These are phyloP conservation scores for Laticauda colubrina DNA, from an alignment of 2,113 vertebrate species.

Conservation along the genomic window DNA sequence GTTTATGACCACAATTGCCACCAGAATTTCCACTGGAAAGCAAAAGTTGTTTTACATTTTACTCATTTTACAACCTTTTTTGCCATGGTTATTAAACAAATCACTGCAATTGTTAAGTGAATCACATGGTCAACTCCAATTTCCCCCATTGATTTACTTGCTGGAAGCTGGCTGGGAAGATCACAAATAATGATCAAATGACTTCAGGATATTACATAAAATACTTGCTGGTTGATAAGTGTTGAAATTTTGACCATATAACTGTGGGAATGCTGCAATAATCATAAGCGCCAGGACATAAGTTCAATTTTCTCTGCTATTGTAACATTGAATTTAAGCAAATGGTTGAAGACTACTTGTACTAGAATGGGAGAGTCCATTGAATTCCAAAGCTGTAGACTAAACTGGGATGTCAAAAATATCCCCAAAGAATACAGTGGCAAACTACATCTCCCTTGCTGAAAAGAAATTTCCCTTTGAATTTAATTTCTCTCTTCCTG, in stretches of 20 bases:
- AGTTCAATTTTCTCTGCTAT: neutral
- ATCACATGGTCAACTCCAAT: neutral
- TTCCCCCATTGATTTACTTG: neutral
- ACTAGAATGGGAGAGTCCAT: neutral
- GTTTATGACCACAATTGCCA: neutral
- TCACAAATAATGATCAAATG: neutral
- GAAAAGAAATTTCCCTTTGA: neutral
- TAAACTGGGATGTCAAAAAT: neutral
- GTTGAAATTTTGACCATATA: neutral
- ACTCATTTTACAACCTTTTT: neutral
- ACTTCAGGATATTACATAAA: neutral
- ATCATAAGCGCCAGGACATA: neutral
- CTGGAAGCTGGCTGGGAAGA: neutral
- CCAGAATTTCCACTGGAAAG: neutral
- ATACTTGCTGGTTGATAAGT: neutral
- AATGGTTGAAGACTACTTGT: neutral
- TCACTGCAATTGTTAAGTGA: neutral
- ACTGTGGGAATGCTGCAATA: neutral
- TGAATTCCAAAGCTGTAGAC: neutral
- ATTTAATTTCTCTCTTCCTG: neutral
- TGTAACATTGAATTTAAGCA: neutral
- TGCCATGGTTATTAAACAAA: neutral
- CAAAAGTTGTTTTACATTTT: neutral
- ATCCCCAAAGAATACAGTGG: neutral
- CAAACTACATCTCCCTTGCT: neutral